A percentile compares a stretch with the other conserved stretches of the same genome.
Conservation (phyloP, 2,888 invertebrate species). For the Scaptomyza caliginosa region DNA sequence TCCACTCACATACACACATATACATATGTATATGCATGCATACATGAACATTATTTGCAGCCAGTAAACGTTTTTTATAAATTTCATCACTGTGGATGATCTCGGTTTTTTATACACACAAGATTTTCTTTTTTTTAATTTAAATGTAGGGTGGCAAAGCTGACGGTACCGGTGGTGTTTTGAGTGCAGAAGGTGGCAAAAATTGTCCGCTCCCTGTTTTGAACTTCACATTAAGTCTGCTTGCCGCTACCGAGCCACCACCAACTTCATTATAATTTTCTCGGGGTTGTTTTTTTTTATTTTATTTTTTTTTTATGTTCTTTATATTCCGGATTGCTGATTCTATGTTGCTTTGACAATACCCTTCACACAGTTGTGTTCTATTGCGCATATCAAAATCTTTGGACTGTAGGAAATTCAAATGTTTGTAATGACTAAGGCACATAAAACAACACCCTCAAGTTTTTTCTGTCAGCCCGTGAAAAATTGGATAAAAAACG, state of each 20-base stretch:
- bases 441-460: constrained; percentile 63
- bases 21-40: constrained; percentile 7
- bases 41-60: background rate
- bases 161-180: constrained; percentile 34
- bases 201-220: constrained; percentile 52
- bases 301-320: constrained; percentile 46
- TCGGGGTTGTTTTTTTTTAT: constrained; percentile 74
- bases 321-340: constrained; percentile 10
- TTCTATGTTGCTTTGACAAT: constrained; percentile 18
- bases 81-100: constrained; percentile 63
- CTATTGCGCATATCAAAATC: background rate
- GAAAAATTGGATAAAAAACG: constrained; percentile 74
- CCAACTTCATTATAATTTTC: constrained; percentile 78
- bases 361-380: constrained; percentile 40
- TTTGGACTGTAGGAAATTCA: constrained; percentile 22
- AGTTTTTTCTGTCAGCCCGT: constrained; percentile 62
- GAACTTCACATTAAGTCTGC: constrained; percentile 55
- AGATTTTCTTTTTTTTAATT: constrained; percentile 57
- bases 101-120: constrained; percentile 63
- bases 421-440: constrained; percentile 12
- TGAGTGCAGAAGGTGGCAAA: constrained; percentile 69
- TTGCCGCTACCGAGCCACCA: constrained; percentile 50
- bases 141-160: constrained; percentile 58
- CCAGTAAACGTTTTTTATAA: constrained; percentile 15
- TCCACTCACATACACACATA: constrained; percentile 5